Percentiles rank a stretch among this genome's conserved stretches.
These are phyloP conservation scores for Nycteola revayana DNA, from an alignment of 2,888 invertebrate species.

Conservation along the genomic window DNA sequence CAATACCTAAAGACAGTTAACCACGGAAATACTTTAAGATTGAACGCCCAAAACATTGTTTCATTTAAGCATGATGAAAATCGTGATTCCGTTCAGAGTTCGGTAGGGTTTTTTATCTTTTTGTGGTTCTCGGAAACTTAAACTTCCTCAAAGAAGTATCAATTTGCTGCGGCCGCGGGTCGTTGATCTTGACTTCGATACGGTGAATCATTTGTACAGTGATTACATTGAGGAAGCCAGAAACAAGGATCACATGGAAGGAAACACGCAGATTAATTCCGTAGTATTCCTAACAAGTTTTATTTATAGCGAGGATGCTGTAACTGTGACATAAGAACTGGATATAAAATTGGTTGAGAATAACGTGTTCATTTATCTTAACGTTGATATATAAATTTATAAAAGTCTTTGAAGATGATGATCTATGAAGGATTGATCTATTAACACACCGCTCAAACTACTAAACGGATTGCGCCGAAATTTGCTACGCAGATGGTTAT, in stretches of 20 bases:
- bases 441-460: too few species aligned
- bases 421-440: too few species aligned
- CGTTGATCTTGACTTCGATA: conserved; percentile 53
- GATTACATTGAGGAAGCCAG: conserved; percentile 46
- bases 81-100: conserved; percentile 43
- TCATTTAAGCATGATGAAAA: conserved; percentile 38
- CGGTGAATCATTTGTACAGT: conserved; percentile 46
- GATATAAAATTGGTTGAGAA: too few species aligned
- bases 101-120: conserved; percentile 43
- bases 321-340: too few species aligned
- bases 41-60: conserved; percentile 26
- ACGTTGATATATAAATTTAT: too few species aligned
- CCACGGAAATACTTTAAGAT: conserved; percentile 17
- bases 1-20: conserved; percentile 15
- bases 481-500: too few species aligned
- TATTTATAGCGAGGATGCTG: too few species aligned
- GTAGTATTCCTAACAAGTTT: too few species aligned
- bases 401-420: too few species aligned
- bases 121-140: conserved; percentile 42
- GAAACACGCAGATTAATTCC: conserved; percentile 22
- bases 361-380: too few species aligned
- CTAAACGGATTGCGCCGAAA: too few species aligned
- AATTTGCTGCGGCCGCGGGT: conserved; percentile 52
- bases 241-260: conserved; percentile 22
- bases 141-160: conserved; percentile 50